These are phyloP conservation scores for Syndactyla subalaris DNA, from an alignment of 2,797 vertebrate genomes.

Conservation along the genomic window DNA sequence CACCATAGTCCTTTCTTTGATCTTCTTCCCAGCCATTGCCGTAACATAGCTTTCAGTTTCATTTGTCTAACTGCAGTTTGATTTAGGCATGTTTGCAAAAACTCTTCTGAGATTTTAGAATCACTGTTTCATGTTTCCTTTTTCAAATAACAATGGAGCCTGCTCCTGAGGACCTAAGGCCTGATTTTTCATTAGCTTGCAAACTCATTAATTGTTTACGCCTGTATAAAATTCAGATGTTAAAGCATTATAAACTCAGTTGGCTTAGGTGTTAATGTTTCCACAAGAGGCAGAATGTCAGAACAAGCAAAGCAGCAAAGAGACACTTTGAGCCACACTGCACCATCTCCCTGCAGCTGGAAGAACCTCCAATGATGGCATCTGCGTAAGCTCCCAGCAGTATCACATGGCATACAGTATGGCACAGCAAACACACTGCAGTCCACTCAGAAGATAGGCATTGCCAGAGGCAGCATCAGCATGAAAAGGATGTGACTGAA, in stretches of 20 bases:
- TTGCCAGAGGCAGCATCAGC: not conserved
- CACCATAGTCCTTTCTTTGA: not conserved
- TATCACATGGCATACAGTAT: accelerated
- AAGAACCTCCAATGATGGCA: not conserved
- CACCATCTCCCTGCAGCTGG: not conserved
- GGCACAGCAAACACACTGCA: not conserved
- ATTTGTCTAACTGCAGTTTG: not conserved
- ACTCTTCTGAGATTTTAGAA: not conserved
- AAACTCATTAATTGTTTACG: not conserved
- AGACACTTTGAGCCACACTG: not conserved
- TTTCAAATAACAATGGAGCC: not conserved
- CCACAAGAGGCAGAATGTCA: not conserved
- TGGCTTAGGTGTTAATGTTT: not conserved
- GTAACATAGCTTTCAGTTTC: not conserved
- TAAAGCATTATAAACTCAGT: not conserved
- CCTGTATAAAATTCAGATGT: not conserved
- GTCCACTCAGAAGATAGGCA: not conserved
- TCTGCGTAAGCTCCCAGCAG: accelerated
- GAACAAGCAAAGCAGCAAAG: not conserved
- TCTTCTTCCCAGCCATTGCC: not conserved
- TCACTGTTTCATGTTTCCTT: not conserved
- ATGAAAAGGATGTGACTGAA: not conserved
- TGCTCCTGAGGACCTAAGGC: not conserved
- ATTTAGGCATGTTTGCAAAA: not conserved
- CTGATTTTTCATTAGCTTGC: not conserved